Base-by-base conservation (phyloP, 1,140 invertebrate species). In the Rhagoletis pomonella region DNA sequence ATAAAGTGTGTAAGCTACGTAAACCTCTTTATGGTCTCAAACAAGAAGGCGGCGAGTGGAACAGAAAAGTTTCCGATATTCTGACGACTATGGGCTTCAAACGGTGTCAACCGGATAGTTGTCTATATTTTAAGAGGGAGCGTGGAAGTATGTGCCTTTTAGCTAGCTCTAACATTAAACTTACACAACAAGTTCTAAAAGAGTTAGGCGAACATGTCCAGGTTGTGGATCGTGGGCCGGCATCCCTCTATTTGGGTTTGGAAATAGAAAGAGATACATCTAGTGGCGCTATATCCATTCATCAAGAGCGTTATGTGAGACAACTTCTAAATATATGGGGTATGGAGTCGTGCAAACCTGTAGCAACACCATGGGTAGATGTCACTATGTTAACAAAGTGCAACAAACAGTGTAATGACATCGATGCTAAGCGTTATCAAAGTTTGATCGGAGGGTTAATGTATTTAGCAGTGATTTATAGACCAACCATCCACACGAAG, bases 41-140 rank as follows among this genome's bases (percentile, higher is more conserved):
- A 62, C 84, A 86, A 19, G 44, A 44, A 4, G 84, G 84, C 14
- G 10, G 84, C 55, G 84, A 86, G n/a, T 86, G 84, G 50, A 86
- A 86, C 55, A 86, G 58, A 86, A 86, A 86, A 39, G 55, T 86
- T 59, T 55, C 84, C 6, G 42, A 55, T 17, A 86, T 86, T 58
- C n/a, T 86, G 12, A n/a, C 55, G 44, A 59, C 10, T 58, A 59
- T 86, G 59, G 55, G 55, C n/a, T 86, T 86, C 58, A 58, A 19
- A 19, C 50, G 58, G 19, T 86, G 59, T 59, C 17, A 86, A 59
- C n/a, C 84, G 10, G 84, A 86, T 60, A 86, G n/a, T 62, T 86
- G 84, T 86, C 44, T 86, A 19, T 86, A 86, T n/a, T 5, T 59
- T 59, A 86, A 81, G 44, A 42, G 42, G 14, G 42, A 81, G 73